These are phyloP conservation scores for Syngnathus floridae DNA, from an alignment of 2,113 vertebrate genomes.

Conservation along the genomic window DNA sequence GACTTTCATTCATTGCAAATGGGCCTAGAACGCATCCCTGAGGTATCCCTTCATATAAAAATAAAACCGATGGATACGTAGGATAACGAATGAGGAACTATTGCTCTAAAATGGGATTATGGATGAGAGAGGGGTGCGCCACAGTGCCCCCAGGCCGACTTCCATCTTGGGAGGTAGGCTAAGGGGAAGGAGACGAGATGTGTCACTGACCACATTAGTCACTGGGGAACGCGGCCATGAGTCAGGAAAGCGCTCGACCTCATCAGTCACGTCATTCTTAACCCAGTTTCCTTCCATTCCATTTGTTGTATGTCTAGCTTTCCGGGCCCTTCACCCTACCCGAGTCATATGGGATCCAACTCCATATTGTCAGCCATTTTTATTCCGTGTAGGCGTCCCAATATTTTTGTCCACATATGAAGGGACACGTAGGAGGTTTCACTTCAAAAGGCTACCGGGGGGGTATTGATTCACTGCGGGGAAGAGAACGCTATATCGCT, in stretches of 20 bases:
- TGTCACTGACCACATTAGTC: constrained; percentile 9
- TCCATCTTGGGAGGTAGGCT: neutral
- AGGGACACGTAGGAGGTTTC: constrained; percentile 9
- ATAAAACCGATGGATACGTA: neutral
- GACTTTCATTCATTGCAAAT: too few relatives aligned
- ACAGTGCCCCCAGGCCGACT: neutral
- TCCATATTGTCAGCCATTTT: neutral
- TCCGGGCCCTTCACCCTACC: neutral
- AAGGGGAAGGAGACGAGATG: neutral
- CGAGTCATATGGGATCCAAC: too few relatives aligned
- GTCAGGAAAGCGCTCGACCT: neutral
- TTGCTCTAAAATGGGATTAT: neutral
- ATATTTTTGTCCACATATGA: neutral
- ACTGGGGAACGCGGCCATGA: neutral
- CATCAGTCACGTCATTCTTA: neutral
- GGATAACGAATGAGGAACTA: neutral
- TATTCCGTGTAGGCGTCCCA: neutral
- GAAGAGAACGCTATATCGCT: constrained; percentile 26
- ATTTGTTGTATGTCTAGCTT: neutral
- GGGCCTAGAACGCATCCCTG: neutral
- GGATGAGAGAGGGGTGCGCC: neutral
- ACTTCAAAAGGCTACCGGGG: constrained; percentile 23
- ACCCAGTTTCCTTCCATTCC: constrained; percentile 1
- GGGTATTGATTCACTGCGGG: constrained; percentile 33
- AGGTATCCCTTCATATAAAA: neutral